Evolutionary conservation across 2,113 vertebrate genomes (phyloP), one percentile per base, ranked within the genome.

Genomic region (Mastomys coucha): DNA sequence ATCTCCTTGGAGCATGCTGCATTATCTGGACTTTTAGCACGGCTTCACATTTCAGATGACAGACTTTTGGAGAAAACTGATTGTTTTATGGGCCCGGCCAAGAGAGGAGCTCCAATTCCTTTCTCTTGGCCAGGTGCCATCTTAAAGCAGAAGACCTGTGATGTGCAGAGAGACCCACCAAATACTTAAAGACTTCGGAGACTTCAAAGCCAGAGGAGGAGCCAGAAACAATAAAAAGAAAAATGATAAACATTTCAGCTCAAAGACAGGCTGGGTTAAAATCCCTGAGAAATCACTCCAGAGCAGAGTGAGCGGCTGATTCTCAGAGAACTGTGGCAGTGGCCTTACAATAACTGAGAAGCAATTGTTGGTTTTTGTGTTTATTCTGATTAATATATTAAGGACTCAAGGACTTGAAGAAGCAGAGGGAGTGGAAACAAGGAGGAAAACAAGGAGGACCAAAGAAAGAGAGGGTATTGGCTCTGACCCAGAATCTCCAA

Each of bases 161-260:
- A 82, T 95, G 88, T 97, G 81, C 49, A 93, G 95, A 95, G 87
- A 95, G 87, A 94, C 82, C 51, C 6, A 78, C 93, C 92, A 97
- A 97, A 63, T 91, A 88, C 94, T 92, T 97, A 90, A 97, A 95
- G 93, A 89, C 67, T 75, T 92, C 82, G 89, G 93, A 84, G 77
- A 86, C 31, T n/a, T 58, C 80, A 78, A 94, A 49, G 80, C 65
- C 60, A 88, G 10, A 75, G 92, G 33, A 45, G 36, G 95, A 91
- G 60, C 72, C 94, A 97, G 97, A 94, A 98, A 97, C 91, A 97
- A 97, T 97, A 95, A 97, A 96, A 97, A 76, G 67, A 97, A 91
- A 97, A 97, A 96, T 96, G 96, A 97, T 97, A 97, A 97, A 96
- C 95, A 97, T 95, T 69, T 91, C 96, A 73, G 84, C 76, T 95